Evolutionary conservation across 2,113 vertebrate genomes (phyloP).

Genomic region (Anthoscopus minutus): DNA sequence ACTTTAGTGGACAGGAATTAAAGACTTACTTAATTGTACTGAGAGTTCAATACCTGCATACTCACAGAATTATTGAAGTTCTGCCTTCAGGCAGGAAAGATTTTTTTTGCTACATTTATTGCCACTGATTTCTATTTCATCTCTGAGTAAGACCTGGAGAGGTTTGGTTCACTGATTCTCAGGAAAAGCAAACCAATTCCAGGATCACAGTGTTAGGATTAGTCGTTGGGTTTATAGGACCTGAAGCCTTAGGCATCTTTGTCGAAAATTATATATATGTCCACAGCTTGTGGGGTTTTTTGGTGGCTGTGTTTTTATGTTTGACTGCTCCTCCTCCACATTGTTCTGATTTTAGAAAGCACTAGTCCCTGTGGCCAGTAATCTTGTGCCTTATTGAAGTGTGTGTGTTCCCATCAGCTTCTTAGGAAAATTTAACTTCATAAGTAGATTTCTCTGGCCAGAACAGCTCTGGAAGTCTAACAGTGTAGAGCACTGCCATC

Average conservation of each 20-base stretch:
- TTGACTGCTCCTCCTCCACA: background rate
- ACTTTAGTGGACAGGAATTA: background rate
- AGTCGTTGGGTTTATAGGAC: background rate
- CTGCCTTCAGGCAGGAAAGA: background rate
- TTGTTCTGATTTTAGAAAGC: background rate
- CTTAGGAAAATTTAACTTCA: constrained; percentile 16
- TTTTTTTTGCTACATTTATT: background rate
- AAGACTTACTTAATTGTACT: background rate
- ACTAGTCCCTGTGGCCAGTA: background rate
- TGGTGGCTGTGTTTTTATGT: background rate
- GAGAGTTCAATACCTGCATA: background rate
- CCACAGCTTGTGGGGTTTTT: background rate
- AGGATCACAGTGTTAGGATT: background rate
- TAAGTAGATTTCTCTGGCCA: background rate
- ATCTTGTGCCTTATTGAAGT: background rate
- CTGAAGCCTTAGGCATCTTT: background rate
- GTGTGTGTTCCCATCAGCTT: background rate
- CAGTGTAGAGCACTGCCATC: background rate
- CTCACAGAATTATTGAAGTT: background rate
- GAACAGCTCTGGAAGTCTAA: background rate
- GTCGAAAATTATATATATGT: background rate
- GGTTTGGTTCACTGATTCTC: background rate
- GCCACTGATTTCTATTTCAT: background rate
- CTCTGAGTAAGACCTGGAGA: background rate
- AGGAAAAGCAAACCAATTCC: background rate